These are phyloP conservation scores for Vanessa tameamea DNA, from an alignment of 1,140 invertebrate genomes.

Conservation along the genomic window DNA sequence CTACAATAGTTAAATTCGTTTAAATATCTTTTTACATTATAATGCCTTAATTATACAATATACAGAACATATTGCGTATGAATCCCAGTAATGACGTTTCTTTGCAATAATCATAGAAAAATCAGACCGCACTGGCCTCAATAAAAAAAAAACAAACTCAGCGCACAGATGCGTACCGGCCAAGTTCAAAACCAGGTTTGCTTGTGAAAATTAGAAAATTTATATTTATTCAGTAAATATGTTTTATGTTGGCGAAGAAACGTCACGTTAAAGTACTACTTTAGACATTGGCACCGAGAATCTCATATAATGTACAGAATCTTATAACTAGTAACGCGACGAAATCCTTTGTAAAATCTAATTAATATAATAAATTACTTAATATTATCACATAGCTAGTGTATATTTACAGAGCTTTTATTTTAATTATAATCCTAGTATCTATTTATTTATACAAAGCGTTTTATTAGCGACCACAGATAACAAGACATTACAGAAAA, in stretches of 20 bases:
- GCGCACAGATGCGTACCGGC: too few relatives aligned
- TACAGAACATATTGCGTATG: slow-evolving; percentile 64
- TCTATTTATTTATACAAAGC: slow-evolving; percentile 47
- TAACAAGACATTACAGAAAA: not conserved
- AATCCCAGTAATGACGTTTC: slow-evolving; percentile 18
- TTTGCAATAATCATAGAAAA: not conserved
- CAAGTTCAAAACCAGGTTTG: not conserved
- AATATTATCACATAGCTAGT: slow-evolving; percentile 58
- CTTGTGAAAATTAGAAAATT: not conserved
- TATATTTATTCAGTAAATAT: not conserved
- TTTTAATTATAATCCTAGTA: slow-evolving; percentile 37
- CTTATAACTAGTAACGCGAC: slow-evolving; percentile 21
- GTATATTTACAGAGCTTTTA: slow-evolving; percentile 62
- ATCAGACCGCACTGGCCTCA: not conserved
- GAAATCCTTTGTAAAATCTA: slow-evolving; percentile 35
- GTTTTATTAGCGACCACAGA: slow-evolving; percentile 22
- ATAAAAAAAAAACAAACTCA: not conserved
- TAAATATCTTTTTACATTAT: slow-evolving; percentile 75
- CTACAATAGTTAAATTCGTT: slow-evolving; percentile 75
- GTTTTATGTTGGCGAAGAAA: not conserved
- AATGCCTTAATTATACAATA: slow-evolving; percentile 55
- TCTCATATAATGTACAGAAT: slow-evolving; percentile 54
- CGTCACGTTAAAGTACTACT: slow-evolving; percentile 24
- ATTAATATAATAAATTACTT: slow-evolving; percentile 67
- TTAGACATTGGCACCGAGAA: slow-evolving; percentile 54